These are phyloP conservation scores for Enteromius unitaeniatus DNA, from an alignment of 2,797 vertebrate species.

Conservation along the genomic window DNA sequence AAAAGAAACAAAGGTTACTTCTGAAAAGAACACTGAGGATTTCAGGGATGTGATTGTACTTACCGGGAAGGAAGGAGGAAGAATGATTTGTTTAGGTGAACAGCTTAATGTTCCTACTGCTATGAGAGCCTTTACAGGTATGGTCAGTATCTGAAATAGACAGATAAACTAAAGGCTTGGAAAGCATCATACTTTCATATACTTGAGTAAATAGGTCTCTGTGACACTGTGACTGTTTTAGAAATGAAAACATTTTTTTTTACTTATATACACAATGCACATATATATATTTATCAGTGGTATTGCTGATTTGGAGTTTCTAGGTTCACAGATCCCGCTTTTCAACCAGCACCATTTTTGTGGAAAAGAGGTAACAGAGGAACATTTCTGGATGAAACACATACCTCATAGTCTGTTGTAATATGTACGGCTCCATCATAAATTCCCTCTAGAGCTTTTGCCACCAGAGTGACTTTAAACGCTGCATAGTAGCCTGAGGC, in stretches of 20 bases:
- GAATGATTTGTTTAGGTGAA: slow-evolving; percentile 89
- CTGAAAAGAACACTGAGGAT: not conserved
- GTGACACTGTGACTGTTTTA: not conserved
- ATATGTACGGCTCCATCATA: slow-evolving; percentile 96
- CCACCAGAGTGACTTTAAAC: slow-evolving; percentile 91
- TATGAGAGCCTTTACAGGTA: slow-evolving; percentile 94
- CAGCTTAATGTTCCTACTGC: slow-evolving; percentile 92
- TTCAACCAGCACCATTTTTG: not conserved
- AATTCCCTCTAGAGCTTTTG: slow-evolving; percentile 90
- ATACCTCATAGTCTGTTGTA: slow-evolving; percentile 97
- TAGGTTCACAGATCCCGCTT: not conserved
- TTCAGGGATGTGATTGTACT: slow-evolving; percentile 64
- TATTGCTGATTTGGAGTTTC: not conserved
- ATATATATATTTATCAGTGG: not conserved
- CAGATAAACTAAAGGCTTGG: not conserved
- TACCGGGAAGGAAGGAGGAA: slow-evolving; percentile 94
- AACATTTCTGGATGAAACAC: not conserved
- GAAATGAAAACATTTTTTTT: not conserved
- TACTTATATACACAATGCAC: not conserved
- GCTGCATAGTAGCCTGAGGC: slow-evolving; percentile 93
- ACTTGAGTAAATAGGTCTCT: not conserved
- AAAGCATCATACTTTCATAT: not conserved
- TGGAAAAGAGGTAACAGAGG: not conserved
- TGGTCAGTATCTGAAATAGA: slow-evolving; percentile 89
- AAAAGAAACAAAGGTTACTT: not conserved